Conservation (phyloP, 64 coral and sea anemone species). For the Anthopleura sola region DNA sequence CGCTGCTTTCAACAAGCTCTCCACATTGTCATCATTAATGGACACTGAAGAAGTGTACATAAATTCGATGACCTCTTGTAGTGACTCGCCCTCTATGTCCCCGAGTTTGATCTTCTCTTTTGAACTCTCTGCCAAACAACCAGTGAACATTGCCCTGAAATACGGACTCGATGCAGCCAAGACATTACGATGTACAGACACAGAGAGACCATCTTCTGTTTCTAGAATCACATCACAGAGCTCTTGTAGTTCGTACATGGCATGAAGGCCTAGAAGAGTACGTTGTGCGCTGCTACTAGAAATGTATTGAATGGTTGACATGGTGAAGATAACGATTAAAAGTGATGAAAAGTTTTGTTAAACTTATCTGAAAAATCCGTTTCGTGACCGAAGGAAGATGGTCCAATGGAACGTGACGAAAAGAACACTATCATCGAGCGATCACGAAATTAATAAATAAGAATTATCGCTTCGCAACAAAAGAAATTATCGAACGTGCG, state of each 20-base stretch:
- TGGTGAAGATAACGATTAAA: neutral
- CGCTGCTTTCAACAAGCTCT: slow-evolving; percentile 62
- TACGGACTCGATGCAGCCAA: slow-evolving; percentile 83
- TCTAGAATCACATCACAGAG: slow-evolving; percentile 85
- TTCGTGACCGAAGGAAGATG: slow-evolving; percentile 11
- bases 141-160: slow-evolving; percentile 94
- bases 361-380: neutral
- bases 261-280: slow-evolving; percentile 76
- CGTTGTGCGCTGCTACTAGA: slow-evolving; percentile 63
- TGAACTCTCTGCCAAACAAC: slow-evolving; percentile 60
- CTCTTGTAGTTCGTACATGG: slow-evolving; percentile 52
- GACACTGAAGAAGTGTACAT: slow-evolving; percentile 69
- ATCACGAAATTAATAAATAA: slow-evolving; percentile 17
- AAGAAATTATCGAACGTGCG: slow-evolving; percentile 14
- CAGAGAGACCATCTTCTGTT: slow-evolving; percentile 66
- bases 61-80: slow-evolving; percentile 69
- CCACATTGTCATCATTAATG: slow-evolving; percentile 76
- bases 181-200: slow-evolving; percentile 78
- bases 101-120: slow-evolving; percentile 57
- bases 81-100: slow-evolving; percentile 46
- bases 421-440: neutral
- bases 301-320: slow-evolving; percentile 74
- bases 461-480: slow-evolving; percentile 12
- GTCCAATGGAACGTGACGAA: slow-evolving; percentile 14
- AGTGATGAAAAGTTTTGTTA: neutral